A percentile compares a stretch with the other conserved stretches of the same genome.
These are phyloP conservation scores for Amblyjoppa proteus DNA, from an alignment of 2,888 invertebrate species.

Conservation along the genomic window DNA sequence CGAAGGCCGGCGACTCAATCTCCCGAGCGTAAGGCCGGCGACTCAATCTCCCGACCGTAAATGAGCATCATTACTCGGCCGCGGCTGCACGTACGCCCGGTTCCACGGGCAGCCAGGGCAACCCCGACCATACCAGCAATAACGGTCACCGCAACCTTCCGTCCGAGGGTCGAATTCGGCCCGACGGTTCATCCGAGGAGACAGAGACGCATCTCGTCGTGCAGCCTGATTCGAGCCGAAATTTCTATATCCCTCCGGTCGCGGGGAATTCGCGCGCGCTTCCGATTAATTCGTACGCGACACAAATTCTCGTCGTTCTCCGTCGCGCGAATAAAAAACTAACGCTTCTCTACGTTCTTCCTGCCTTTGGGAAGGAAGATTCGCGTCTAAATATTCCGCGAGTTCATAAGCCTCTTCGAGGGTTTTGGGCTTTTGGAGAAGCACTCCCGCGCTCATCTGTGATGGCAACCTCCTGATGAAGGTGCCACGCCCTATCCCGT, in stretches of 20 bases:
- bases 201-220: background rate
- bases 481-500: background rate
- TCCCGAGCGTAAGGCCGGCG: no score
- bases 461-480: constrained; percentile 6
- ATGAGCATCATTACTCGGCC: background rate
- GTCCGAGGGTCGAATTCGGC: no score
- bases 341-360: background rate
- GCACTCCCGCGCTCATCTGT: background rate
- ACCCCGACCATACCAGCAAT: background rate
- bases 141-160: background rate
- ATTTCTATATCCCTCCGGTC: background rate
- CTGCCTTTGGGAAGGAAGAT: no score
- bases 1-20: no score
- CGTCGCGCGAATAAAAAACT: background rate
- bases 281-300: background rate
- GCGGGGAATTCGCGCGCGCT: background rate
- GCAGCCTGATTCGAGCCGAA: background rate
- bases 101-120: background rate
- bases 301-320: background rate
- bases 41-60: background rate
- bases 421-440: background rate
- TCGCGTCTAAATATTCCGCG: constrained; percentile 5
- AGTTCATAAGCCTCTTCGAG: background rate
- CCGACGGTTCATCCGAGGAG: no score
- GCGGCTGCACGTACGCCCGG: no score